phyloP scores from a whole-genome alignment of 1,140 invertebrate genomes.

The Ceratoteleas bidentatus region DNA sequence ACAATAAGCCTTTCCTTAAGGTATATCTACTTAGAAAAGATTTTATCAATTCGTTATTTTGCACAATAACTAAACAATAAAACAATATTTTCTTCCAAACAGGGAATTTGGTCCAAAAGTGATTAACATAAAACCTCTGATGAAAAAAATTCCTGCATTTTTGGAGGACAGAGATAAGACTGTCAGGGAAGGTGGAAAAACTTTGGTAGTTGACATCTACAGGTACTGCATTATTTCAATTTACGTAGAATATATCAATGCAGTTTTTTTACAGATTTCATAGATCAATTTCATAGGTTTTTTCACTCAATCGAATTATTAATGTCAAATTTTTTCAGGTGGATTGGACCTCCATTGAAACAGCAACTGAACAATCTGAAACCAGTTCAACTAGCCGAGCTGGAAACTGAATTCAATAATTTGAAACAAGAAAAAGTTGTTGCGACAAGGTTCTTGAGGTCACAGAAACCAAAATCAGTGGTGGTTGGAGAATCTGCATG shows the following conservation, averaged over 20 bases:
- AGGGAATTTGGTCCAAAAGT: conserved; percentile 96
- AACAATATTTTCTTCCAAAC: not conserved
- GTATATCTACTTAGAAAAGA: conserved; percentile 71
- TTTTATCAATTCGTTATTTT: conserved; percentile 1
- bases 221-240: conserved; percentile 77
- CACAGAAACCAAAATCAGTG: conserved; percentile 91
- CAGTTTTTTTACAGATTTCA: too few relatives aligned
- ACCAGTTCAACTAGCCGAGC: conserved; percentile 92
- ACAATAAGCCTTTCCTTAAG: conserved; percentile 88
- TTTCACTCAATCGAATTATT: too few relatives aligned
- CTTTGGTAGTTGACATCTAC: conserved; percentile 94
- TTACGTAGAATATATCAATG: not conserved
- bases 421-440: conserved; percentile 86
- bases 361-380: conserved; percentile 93
- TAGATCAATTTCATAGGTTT: too few relatives aligned
- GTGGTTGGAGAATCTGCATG: conserved; percentile 82
- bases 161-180: conserved; percentile 95
- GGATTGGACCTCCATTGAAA: conserved; percentile 93
- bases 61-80: not conserved
- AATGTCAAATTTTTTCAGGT: too few relatives aligned
- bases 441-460: conserved; percentile 91
- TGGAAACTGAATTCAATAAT: conserved; percentile 92
- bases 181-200: conserved; percentile 95
- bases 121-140: conserved; percentile 92
- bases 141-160: conserved; percentile 92